These are phyloP conservation scores for Hedychridium roseum DNA, from an alignment of 2,888 invertebrate species.

Conservation along the genomic window DNA sequence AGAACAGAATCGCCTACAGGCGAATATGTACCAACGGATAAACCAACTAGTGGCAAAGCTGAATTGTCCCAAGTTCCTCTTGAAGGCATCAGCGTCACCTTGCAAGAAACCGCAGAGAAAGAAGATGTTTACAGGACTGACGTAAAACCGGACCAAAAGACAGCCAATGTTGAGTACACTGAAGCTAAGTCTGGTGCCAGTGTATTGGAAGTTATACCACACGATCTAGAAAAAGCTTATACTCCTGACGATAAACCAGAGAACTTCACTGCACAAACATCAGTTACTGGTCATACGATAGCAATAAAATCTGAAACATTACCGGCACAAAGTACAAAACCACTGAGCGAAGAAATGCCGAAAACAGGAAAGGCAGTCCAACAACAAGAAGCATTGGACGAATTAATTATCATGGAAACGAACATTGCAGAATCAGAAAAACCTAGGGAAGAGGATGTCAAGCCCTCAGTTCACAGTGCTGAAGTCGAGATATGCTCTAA, in stretches of 20 bases:
- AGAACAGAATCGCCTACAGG: conserved; percentile 63
- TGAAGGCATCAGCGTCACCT: conserved; percentile 59
- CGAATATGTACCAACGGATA: conserved; percentile 57
- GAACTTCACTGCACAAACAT: conserved; percentile 52
- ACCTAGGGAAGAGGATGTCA: too few species aligned
- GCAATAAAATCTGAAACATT: conserved; percentile 65
- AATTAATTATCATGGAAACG: too few species aligned
- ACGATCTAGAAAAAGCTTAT: conserved; percentile 54
- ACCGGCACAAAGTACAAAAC: too few species aligned
- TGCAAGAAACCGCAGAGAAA: conserved; percentile 63
- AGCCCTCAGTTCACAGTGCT: too few species aligned
- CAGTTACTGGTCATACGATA: conserved; percentile 63
- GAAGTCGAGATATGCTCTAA: too few species aligned
- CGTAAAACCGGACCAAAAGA: conserved; percentile 60
- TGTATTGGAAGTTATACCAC: conserved; percentile 53
- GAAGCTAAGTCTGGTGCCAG: conserved; percentile 53
- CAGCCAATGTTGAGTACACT: conserved; percentile 59
- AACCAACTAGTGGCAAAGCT: conserved; percentile 60
- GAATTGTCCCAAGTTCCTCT: conserved; percentile 47
- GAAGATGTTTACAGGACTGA: conserved; percentile 60
- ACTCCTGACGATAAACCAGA: conserved; percentile 44
- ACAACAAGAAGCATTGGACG: too few species aligned
- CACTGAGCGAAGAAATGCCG: too few species aligned
- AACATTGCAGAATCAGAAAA: too few species aligned
- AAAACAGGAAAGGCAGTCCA: too few species aligned